Base-by-base conservation (phyloP, 2,888 invertebrate species). In the Agriopis marginaria region DNA sequence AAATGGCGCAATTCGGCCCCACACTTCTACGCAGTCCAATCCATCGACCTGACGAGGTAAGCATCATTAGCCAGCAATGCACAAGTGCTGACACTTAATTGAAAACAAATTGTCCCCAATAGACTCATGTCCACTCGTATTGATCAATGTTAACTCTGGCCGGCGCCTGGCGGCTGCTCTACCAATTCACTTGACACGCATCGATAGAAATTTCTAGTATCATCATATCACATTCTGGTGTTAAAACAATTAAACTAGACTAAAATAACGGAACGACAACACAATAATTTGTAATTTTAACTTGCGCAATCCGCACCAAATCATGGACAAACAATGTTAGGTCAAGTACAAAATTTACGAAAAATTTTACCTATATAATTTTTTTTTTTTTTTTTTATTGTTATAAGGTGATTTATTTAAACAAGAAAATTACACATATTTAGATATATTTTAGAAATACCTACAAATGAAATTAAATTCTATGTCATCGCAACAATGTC, bases 1-100 rank as follows among this genome's bases (percentile, higher is more conserved):
- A 93, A 93, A 89, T 94, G 94, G 94, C 88, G 94, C 72, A 91
- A 93, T 76, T 93, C 93, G 14, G 91, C 93, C 67, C 93, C 91
- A 7, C 89, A 86, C 77, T 94, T 94, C 83, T 94, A 94, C 79
- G 89, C 93, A 47, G 86, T 89, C 53, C 93, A 94, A 78, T 89
- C 92, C 56, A 82, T 92, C 72, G 94, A 93, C 77, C 86, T 90
- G 84, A 60, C 63, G 51, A 92, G 93, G 93, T 93, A 89, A 82
- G 82, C 79, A 79, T 75, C 72, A 74, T 72, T 72, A 59, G 58
- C 63, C 75, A 77, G 78, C 70, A 78, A 77, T 82, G 82, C 82
- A 80, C 70, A 76, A 77, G 74, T 72, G 77, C 76, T 79, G 75
- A 74, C 69, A 77, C 69, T 76, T 82, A 78, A 87, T 86, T 86